These are phyloP conservation scores for Synanthedon tipuliformis DNA, from an alignment of 2,888 invertebrate genomes.

Conservation along the genomic window DNA sequence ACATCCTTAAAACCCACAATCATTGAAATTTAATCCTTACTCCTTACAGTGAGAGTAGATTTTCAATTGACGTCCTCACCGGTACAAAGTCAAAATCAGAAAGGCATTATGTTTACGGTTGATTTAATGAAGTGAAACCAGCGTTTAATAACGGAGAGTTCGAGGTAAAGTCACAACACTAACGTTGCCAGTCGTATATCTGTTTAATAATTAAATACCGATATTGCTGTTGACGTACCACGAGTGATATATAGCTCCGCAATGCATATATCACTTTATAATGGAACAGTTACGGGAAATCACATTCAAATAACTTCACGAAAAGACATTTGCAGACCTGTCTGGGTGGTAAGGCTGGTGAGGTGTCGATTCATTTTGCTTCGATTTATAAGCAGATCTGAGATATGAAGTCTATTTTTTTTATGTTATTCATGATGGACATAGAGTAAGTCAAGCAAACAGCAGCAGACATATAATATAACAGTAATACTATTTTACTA, in stretches of 20 bases:
- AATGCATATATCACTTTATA: background rate
- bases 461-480: too few relatives aligned
- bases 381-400: too few relatives aligned
- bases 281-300: background rate
- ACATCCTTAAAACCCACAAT: conserved; percentile 1
- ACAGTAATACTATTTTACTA: too few relatives aligned
- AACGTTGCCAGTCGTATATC: conserved; percentile 3
- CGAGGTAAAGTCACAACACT: conserved; percentile 5
- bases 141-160: conserved; percentile 14
- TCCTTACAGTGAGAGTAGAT: background rate
- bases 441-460: too few relatives aligned
- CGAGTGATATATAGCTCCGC: background rate
- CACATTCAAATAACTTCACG: background rate
- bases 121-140: conserved; percentile 14
- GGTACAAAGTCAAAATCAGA: conserved; percentile 3
- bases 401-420: too few relatives aligned
- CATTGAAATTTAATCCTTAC: conserved; percentile 1
- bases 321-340: too few relatives aligned
- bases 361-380: too few relatives aligned
- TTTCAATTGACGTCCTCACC: background rate
- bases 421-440: too few relatives aligned
- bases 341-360: too few relatives aligned
- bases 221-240: background rate
- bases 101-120: conserved; percentile 11
- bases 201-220: conserved; percentile 1